Conservation (phyloP, 2,888 invertebrate species). For the Caenorhabditis doughertyi region DNA sequence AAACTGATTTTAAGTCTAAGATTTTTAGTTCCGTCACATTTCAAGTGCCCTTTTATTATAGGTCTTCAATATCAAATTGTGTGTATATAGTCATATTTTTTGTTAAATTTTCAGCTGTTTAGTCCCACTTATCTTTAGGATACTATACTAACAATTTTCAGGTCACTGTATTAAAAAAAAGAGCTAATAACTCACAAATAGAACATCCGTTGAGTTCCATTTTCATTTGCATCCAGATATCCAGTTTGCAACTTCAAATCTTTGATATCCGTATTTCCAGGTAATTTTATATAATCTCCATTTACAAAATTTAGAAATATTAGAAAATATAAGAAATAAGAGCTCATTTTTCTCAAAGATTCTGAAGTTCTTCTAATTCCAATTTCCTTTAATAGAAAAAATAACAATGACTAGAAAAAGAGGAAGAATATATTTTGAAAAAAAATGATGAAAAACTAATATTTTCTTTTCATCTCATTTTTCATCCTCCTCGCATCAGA, state of each 20-base stretch:
- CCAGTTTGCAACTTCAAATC: constrained; percentile 84
- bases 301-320: background rate
- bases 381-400: background rate
- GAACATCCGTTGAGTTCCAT: constrained; percentile 83
- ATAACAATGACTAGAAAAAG: background rate
- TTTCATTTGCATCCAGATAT: constrained; percentile 83
- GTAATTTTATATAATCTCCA: constrained; percentile 31
- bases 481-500: background rate
- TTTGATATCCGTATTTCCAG: constrained; percentile 60
- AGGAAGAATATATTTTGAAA: background rate
- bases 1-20: too few species aligned
- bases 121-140: too few species aligned
- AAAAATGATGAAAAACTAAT: constrained; percentile 1
- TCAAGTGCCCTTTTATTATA: too few species aligned
- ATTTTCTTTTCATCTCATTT: constrained; percentile 21
- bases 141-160: too few species aligned
- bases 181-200: constrained; percentile 83
- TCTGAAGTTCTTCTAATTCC: background rate
- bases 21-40: too few species aligned
- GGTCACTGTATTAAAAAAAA: background rate
- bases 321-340: background rate
- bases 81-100: too few species aligned
- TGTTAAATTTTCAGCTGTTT: too few species aligned
- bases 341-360: background rate
- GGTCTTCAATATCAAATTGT: too few species aligned